These are phyloP conservation scores for Drosophila infuscata DNA, from an alignment of 2,888 invertebrate genomes.

Conservation along the genomic window DNA sequence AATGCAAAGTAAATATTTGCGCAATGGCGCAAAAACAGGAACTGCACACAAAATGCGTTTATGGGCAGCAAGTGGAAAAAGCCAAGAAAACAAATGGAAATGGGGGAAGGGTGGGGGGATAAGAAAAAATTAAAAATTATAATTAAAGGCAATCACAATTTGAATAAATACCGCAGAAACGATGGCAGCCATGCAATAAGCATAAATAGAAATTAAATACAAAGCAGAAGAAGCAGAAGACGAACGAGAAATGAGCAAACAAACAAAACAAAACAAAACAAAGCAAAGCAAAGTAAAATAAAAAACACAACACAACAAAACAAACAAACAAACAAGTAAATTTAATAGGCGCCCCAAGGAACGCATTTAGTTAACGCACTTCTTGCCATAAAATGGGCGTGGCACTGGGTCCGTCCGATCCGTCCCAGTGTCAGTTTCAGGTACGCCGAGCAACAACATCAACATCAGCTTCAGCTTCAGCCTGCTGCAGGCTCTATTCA, in stretches of 20 bases:
- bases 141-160: conserved; percentile 73
- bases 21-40: conserved; percentile 55
- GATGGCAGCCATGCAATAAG: conserved; percentile 21
- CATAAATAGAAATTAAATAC: conserved; percentile 57
- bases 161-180: conserved; percentile 50
- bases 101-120: not conserved
- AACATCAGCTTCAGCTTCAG: not conserved
- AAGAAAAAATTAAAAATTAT: conserved; percentile 50
- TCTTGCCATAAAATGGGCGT: conserved; percentile 7
- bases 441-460: not conserved
- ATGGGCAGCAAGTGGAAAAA: conserved; percentile 25
- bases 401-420: conserved; percentile 4
- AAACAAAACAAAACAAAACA: conserved; percentile 51
- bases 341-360: conserved; percentile 50
- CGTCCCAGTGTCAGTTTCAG: conserved; percentile 5
- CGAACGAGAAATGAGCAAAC: conserved; percentile 31
- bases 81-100: conserved; percentile 46
- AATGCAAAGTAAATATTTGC: conserved; percentile 68
- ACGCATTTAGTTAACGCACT: conserved; percentile 38
- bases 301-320: conserved; percentile 38
- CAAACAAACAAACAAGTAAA: conserved; percentile 58
- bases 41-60: conserved; percentile 40
- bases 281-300: conserved; percentile 28
- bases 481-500: conserved; percentile 31
- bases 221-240: conserved; percentile 5